Base-by-base conservation (phyloP, 2,888 invertebrate genomes). In the Mallateleia sp. region DNA sequence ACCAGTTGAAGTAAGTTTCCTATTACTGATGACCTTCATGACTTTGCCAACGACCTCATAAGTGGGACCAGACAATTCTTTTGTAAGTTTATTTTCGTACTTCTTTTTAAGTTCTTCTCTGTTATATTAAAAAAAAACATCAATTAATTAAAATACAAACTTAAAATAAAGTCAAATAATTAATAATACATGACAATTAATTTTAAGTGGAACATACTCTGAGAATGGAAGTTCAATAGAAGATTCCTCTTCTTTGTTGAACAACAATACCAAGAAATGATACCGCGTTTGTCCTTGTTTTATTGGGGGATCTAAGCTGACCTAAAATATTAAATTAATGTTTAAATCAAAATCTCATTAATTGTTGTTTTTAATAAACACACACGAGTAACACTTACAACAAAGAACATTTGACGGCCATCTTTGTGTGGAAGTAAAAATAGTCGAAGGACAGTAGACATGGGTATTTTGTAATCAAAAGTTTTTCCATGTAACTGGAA, bases 211-310 rank as follows among this genome's bases (percentile, higher is more conserved):
- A 72, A 96, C 97, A 96, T 96, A 98, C 97, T 99, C 99, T 32
- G 98, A 97, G 89, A 99, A 97, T 0, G 98, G 98, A 85, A 99
- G 95, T 95, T 99, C 99, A 90, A 99, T 96, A 14, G 97, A 97
- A 0, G 98, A 98, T 93, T 99, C 98, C 93, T 99, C 99, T 92
- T 99, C 99, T 93, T 98, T 98, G 58, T 97, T 98, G 95, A 99
- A 99, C 56, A 99, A 96, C 78, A 99, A 96, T 14, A 99, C 99
- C 84, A 99, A 96, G 94, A 98, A 99, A 93, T 99, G 99, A 94
- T 99, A 99, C 88, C 99, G 96, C 0, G 99, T 99, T 96, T 99
- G 99, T 64, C 99, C 99, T 95, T 99, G 99, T 94, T 99, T 99
- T 91, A 99, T 99, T 0, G 99, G 99, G 0, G 99, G 99, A 96